A percentile compares a stretch with the other conserved stretches of the same genome.
phyloP scores from a whole-genome alignment of 1,140 invertebrate species.

The Zaprionus inermis region DNA sequence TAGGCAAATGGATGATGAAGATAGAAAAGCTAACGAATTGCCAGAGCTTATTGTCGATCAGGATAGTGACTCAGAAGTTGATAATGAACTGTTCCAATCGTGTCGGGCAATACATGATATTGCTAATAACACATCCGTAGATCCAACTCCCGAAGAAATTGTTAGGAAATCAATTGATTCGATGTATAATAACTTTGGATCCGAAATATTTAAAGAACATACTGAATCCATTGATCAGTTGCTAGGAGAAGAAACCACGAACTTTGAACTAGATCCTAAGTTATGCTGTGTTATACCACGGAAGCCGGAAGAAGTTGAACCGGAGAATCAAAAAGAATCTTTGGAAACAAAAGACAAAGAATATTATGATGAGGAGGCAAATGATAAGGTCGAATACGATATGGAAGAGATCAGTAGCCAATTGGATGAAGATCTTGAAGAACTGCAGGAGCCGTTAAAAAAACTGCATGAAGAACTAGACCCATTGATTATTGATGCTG shows the following conservation, averaged over 20 bases:
- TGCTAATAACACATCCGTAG: not conserved
- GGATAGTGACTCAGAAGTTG: slow-evolving; percentile 41
- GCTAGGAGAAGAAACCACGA: not conserved
- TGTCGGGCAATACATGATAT: slow-evolving; percentile 15
- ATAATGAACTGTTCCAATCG: slow-evolving; percentile 16
- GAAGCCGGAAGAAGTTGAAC: not conserved
- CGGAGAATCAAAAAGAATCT: slow-evolving; percentile 1
- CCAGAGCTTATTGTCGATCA: slow-evolving; percentile 5
- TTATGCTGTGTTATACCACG: slow-evolving; percentile 4
- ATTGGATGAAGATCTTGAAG: slow-evolving; percentile 56
- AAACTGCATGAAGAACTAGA: not conserved
- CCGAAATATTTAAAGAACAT: slow-evolving; percentile 4
- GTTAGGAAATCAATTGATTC: slow-evolving; percentile 33
- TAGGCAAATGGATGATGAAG: not conserved
- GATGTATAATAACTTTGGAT: slow-evolving; percentile 43
- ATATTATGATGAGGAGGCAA: slow-evolving; percentile 49
- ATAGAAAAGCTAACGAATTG: not conserved
- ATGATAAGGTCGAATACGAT: slow-evolving; percentile 55
- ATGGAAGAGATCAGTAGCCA: slow-evolving; percentile 56
- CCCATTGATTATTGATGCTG: not conserved
- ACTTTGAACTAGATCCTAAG: slow-evolving; percentile 14
- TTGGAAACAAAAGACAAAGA: slow-evolving; percentile 38
- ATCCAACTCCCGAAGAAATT: slow-evolving; percentile 30
- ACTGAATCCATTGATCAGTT: slow-evolving; percentile 23
- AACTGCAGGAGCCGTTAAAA: slow-evolving; percentile 23